Evolutionary conservation across 2,888 invertebrate genomes (phyloP).

Genomic region (Trichogramma dendrolimi): DNA sequence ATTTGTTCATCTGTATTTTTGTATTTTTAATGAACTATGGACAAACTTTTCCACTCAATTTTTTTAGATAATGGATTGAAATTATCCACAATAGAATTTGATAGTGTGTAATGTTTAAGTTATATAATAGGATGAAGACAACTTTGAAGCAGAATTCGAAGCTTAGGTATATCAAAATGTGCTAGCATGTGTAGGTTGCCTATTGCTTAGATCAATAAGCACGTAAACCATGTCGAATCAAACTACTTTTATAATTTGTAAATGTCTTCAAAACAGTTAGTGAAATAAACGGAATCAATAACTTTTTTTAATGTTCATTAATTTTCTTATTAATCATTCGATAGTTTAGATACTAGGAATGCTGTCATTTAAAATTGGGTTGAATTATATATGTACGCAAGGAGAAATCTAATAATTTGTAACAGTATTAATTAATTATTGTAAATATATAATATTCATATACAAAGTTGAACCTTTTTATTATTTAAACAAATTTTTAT

Average conservation of each 20-base stretch:
- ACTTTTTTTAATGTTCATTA: constrained; percentile 44
- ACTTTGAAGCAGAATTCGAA: constrained; percentile 20
- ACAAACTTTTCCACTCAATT: too few species aligned
- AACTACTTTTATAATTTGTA: constrained; percentile 47
- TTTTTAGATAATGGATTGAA: too few species aligned
- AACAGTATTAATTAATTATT: constrained; percentile 45
- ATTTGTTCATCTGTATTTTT: too few species aligned
- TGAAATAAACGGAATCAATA: constrained; percentile 49
- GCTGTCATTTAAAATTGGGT: too few species aligned
- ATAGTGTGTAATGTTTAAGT: background rate
- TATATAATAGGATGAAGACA: constrained; percentile 9
- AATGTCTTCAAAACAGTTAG: constrained; percentile 46
- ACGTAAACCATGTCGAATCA: constrained; percentile 10
- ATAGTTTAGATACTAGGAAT: too few species aligned
- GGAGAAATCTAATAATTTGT: constrained; percentile 34
- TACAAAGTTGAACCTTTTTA: too few species aligned
- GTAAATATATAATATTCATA: constrained; percentile 35
- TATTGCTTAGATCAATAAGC: constrained; percentile 32
- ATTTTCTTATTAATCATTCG: constrained; percentile 5
- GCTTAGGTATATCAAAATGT: constrained; percentile 25
- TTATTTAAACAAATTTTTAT: constrained; percentile 26
- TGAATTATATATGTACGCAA: too few species aligned
- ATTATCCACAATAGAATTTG: too few species aligned
- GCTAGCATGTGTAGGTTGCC: constrained; percentile 43
- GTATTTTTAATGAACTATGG: too few species aligned